Percentiles rank a stretch among this genome's conserved stretches.
Conservation (phyloP, 35 echinoderm and acorn worm genomes). For the Lytechinus pictus region DNA sequence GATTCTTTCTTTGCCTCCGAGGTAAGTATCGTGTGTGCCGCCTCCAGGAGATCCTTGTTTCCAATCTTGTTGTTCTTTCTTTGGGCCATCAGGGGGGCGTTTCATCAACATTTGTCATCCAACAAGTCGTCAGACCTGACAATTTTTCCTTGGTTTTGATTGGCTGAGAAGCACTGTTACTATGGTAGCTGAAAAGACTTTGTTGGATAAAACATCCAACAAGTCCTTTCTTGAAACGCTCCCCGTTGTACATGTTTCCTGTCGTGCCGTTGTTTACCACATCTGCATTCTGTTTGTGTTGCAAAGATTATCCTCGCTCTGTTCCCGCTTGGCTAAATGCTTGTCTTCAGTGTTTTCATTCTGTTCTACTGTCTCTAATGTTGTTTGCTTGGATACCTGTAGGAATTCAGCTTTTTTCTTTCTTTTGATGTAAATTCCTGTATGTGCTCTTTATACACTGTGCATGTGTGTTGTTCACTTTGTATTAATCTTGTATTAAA, state of each 20-base stretch:
- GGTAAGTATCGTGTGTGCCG: neutral
- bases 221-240: too few relatives aligned
- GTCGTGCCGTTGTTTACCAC: neutral
- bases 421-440: neutral
- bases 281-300: neutral
- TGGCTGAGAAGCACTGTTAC: too few relatives aligned
- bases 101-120: neutral
- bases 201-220: too few relatives aligned
- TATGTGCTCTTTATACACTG: neutral
- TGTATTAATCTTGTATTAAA: neutral
- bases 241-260: neutral
- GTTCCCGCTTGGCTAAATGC: neutral
- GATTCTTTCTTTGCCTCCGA: slow-evolving; percentile 49
- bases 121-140: too few relatives aligned
- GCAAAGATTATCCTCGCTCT: neutral
- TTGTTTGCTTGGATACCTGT: neutral
- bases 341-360: neutral
- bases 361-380: neutral
- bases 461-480: too few relatives aligned
- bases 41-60: too few relatives aligned
- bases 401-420: neutral
- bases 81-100: neutral
- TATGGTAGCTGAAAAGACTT: too few relatives aligned
- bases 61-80: too few relatives aligned
- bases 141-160: too few relatives aligned